Base-by-base conservation (phyloP, 2,888 invertebrate species). In the Ochropleura plecta region DNA sequence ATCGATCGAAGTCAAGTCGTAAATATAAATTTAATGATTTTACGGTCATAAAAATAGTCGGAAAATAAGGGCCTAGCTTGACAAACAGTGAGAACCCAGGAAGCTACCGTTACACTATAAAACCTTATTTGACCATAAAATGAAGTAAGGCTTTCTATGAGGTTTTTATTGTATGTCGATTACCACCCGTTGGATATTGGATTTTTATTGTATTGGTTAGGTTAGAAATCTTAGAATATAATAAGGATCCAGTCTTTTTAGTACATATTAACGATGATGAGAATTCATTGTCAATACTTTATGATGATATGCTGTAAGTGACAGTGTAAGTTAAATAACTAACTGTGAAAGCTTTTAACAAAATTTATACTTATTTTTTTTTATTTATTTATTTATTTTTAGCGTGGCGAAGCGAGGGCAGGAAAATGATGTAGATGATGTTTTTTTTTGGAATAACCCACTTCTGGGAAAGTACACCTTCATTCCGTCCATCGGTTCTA, bases 81-180 rank as follows among this genome's bases (percentile, higher is more conserved):
- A 70, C 86, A 76, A 81, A 73, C 51, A 48, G 40, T 72, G 60
- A 20, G 30, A 46, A 12, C 9, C 62, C 20, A 62, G 64, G 46
- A 64, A 30, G 86, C 84, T 85, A 79, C 85, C 68, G 84, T 76
- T 79, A 73, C 46, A 46, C 70, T 51, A 79, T 82, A 74, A 84
- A 86, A 84, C 42, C 44, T 72, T 73, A 74, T 79, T 62, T 76
- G 57, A 73, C 64, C 59, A 79, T 84, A 74, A 86, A 79, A 77
- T 67, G 7, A 14, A 48, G 20, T 40, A 57, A 70, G n/a, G 30
- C 57, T 68, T 72, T 84, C 57, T 67, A 68, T 53, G 16, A 66
- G 9, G 20, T 53, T 71, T 76, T 66, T 53, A 44, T 64, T 55
- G n/a, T 30, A 40, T 53, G 48, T 67, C 18, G 60, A 20, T 49